These are phyloP conservation scores for Cyrtonyx montezumae DNA, from an alignment of 2,113 vertebrate genomes.

Conservation along the genomic window DNA sequence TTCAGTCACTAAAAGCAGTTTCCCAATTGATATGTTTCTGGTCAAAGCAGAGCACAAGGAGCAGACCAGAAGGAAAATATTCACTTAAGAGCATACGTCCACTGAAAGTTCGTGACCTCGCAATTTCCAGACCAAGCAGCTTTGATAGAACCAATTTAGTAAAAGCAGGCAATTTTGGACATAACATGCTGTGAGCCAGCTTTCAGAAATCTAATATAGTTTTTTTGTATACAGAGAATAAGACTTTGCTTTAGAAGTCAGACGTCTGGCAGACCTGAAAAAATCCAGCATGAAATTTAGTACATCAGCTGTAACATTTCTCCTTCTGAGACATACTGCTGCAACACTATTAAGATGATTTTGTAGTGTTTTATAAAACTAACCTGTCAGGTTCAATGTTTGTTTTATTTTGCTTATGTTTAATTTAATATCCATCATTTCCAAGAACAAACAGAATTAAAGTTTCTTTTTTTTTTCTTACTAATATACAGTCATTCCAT, in stretches of 20 bases:
- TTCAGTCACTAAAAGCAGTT: not conserved
- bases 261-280: conserved; percentile 55
- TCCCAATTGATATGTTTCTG: not conserved
- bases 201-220: conserved; percentile 59
- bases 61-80: not conserved
- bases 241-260: not conserved
- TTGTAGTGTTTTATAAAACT: conserved; percentile 35
- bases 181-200: conserved; percentile 16
- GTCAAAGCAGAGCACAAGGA: not conserved
- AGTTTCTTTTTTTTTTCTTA: not conserved
- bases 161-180: conserved; percentile 31
- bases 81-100: not conserved
- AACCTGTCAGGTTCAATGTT: not conserved
- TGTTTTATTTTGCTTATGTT: conserved; percentile 14
- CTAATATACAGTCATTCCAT: not conserved
- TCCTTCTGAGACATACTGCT: conserved; percentile 14
- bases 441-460: conserved; percentile 4
- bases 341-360: conserved; percentile 33
- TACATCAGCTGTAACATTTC: conserved; percentile 36
- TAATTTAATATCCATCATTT: conserved; percentile 18
- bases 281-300: conserved; percentile 56
- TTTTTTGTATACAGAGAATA: conserved; percentile 8
- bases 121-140: conserved; percentile 14
- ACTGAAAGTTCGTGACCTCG: not conserved
- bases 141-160: conserved; percentile 32